Evolutionary conservation across 1,140 invertebrate genomes (phyloP).

Genomic region (Rhagoletis zephyria): DNA sequence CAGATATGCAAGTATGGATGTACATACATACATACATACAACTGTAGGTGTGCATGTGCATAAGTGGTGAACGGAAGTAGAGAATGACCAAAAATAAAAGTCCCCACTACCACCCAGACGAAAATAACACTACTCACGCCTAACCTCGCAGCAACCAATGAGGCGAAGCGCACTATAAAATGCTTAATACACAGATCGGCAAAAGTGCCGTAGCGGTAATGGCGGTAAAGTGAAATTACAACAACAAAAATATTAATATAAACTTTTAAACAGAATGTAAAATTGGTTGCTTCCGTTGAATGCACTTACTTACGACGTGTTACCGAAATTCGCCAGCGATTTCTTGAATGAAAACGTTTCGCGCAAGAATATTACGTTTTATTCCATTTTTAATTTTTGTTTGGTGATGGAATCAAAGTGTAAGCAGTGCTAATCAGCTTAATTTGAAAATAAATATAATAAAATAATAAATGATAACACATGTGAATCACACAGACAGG

Average conservation of each 20-base stretch:
- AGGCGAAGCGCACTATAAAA: conserved; percentile 11
- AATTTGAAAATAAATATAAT: not conserved
- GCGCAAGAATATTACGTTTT: no score
- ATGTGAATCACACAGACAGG: conserved; percentile 30
- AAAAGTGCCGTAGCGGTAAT: not conserved
- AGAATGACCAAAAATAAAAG: conserved; percentile 37
- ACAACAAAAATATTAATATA: not conserved
- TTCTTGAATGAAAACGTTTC: no score
- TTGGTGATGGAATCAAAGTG: no score
- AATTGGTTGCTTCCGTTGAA: conserved; percentile 12
- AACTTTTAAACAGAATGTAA: not conserved
- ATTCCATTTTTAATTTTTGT: no score
- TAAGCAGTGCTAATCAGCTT: not conserved
- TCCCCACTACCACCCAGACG: not conserved
- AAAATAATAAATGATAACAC: not conserved
- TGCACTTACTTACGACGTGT: not conserved
- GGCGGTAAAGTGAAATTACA: not conserved
- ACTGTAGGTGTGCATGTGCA: not conserved
- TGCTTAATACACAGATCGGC: not conserved
- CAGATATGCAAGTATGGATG: not conserved
- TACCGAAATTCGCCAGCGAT: not conserved
- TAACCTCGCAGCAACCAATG: conserved; percentile 4
- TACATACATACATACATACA: no score
- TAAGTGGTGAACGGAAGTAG: conserved; percentile 22
- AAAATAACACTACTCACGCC: not conserved